Conservation (phyloP, 1,140 invertebrate genomes). For the Patella vulgata region DNA sequence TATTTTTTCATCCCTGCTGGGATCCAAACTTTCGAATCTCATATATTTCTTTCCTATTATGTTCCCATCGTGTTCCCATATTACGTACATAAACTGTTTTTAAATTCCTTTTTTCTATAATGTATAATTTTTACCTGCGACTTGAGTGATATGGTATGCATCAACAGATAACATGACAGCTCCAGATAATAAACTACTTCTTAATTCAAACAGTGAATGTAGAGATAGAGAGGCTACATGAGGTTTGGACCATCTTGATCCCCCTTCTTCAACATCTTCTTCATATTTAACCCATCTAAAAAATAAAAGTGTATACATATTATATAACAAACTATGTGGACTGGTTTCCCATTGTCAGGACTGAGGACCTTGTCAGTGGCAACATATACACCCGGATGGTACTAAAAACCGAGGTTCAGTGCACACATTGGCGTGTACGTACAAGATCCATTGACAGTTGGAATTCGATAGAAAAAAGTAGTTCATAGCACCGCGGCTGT, state of each 20-base stretch:
- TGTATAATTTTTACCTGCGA: slow-evolving; percentile 47
- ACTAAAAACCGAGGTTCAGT: too few species aligned
- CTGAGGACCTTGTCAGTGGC: neutral
- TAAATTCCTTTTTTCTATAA: too few species aligned
- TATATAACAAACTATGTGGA: neutral
- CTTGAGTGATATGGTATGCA: slow-evolving; percentile 53
- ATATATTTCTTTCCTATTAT: too few species aligned
- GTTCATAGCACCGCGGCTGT: neutral
- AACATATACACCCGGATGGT: neutral
- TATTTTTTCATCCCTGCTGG: too few species aligned
- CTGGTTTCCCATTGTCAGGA: neutral
- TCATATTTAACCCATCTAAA: slow-evolving; percentile 70
- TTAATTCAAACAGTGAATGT: slow-evolving; percentile 64
- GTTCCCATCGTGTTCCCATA: too few species aligned
- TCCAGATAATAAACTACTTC: slow-evolving; percentile 58
- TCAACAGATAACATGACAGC: slow-evolving; percentile 63
- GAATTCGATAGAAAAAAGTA: neutral
- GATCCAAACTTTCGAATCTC: too few species aligned
- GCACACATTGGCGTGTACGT: too few species aligned
- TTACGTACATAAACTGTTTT: too few species aligned
- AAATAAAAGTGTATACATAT: neutral
- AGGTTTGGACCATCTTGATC: slow-evolving; percentile 67
- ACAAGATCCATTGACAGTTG: too few species aligned
- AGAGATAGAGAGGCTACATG: slow-evolving; percentile 67
- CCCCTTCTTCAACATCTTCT: slow-evolving; percentile 67